Base-by-base conservation (phyloP, 2,888 invertebrate species). In the Aradus depressus region DNA sequence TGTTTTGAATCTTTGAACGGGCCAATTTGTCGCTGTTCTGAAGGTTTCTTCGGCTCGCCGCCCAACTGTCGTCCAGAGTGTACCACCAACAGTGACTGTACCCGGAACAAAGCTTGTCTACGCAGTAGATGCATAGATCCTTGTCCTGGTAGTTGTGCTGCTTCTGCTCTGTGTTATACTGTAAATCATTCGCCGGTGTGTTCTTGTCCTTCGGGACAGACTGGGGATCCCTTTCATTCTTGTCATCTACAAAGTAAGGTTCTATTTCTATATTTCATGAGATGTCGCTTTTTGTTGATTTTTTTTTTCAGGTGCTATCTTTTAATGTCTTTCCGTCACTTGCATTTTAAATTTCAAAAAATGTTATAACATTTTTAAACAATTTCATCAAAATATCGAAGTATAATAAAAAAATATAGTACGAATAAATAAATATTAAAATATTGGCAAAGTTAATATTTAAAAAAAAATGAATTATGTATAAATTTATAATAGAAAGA, bases 71-170 rank as follows among this genome's bases (percentile, higher is more conserved):
- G 66, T 14, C 66, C 66, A 4, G 67, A 68, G 58, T 70, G 69
- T 57, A 58, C 63, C 18, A 48, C 64, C 2, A 89, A 84, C 65
- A 81, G 86, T 0, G 89, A 90, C 64, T 91, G 90, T 66, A 75
- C 83, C 3, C 78, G 79, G 44, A 75, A 81, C 64, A 69, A 74
- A 62, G 83, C 85, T 3, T 87, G 86, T 63, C 73, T 80, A 12
- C 77, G 81, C 66, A 77, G 80, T 62, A 83, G 82, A 71, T 85
- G 85, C 64, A 71, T 74, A 60, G 83, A 89, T 67, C 88, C 89
- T 3, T 89, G 89, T 61, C 78, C 78, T 4, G 55, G 83, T 25
- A 76, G 76, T 5, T 86, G 86, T 63, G 85, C 83, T 12, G 67
- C 75, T 55, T 80, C 80, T 65, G 81, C 86, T 3, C 70, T 77